Evolutionary conservation across 2,797 vertebrate species (phyloP), one percentile per base, ranked within the genome.

Genomic region (Artibeus lituratus): DNA sequence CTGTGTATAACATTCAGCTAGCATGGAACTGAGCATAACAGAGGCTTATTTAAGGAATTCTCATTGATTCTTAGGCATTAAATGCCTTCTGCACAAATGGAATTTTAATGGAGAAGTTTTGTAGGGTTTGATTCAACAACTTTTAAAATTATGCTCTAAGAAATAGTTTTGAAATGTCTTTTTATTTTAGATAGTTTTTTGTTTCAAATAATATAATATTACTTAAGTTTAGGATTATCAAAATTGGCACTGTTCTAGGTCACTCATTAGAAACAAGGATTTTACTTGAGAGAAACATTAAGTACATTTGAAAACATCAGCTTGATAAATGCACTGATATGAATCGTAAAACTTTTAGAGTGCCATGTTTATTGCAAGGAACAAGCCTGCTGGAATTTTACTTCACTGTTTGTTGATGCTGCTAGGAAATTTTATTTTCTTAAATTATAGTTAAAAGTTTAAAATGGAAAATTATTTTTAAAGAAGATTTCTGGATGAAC

Each of bases 391-490:
- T 91, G 78, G 7, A 83, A 94, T 59, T 95, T 83, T 74, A 78
- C 55, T 93, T 78, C 81, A 73, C 21, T 57, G 11, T 72, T 90
- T 89, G 65, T 44, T 87, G 51, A 83, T 90, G 84, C 44, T 82
- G 15, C 32, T 77, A 57, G 22, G 44, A 78, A 94, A 87, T 77
- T 82, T 94, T 93, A 83, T 81, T 96, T 91, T 96, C 47, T 95
- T 87, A 80, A 90, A 53, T 95, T 85, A 89, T 83, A 47, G 35
- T 29, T 96, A 47, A 69, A 87, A 90, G 62, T 93, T 95, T 51
- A 94, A 95, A 96, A 55, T 87, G 42, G 59, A 88, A 95, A 90
- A 62, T 88, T 87, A 84, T 69, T 91, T 96, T 94, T 94, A 90
- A 90, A 77, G 69, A 53, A 84, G 26, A 74, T 92, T 94, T 91